A percentile compares a stretch with the other conserved stretches of the same genome.
phyloP scores from a whole-genome alignment of 1,140 invertebrate genomes.

The Drosophila hydei region DNA sequence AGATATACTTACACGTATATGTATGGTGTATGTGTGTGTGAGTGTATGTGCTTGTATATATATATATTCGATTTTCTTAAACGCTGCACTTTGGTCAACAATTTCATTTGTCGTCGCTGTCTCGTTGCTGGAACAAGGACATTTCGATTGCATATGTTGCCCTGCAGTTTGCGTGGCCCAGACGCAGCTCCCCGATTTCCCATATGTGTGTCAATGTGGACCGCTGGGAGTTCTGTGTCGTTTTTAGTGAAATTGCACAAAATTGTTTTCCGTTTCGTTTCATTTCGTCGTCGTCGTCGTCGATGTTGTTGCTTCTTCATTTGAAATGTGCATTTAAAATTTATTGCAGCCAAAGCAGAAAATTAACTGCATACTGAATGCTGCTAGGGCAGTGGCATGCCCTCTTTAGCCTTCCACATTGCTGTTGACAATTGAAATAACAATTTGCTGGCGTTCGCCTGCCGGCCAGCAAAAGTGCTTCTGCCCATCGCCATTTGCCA shows the following conservation, averaged over 20 bases:
- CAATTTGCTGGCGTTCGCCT: constrained; percentile 55
- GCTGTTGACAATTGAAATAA: constrained; percentile 77
- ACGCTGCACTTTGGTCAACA: constrained; percentile 74
- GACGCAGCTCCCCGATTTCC: neutral
- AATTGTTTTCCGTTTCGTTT: constrained; percentile 79
- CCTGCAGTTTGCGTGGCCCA: constrained; percentile 10
- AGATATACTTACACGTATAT: constrained; percentile 23
- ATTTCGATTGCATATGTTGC: constrained; percentile 61
- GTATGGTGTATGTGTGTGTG: neutral
- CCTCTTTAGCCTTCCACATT: constrained; percentile 2
- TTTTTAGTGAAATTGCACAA: constrained; percentile 77
- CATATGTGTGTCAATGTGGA: constrained; percentile 63
- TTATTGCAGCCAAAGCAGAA: constrained; percentile 78
- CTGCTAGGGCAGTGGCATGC: constrained; percentile 22
- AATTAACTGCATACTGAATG: constrained; percentile 67
- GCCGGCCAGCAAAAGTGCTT: neutral
- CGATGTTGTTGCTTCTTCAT: constrained; percentile 57
- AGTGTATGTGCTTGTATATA: constrained; percentile 9
- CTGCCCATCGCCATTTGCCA: constrained; percentile 32
- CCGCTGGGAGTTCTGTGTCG: constrained; percentile 38
- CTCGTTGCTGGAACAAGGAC: constrained; percentile 40
- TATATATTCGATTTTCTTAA: constrained; percentile 54
- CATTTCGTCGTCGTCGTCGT: constrained; percentile 57
- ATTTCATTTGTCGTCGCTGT: constrained; percentile 66
- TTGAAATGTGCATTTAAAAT: constrained; percentile 79